phyloP scores from a whole-genome alignment of 2,797 vertebrate genomes.

The Varecia variegata region DNA sequence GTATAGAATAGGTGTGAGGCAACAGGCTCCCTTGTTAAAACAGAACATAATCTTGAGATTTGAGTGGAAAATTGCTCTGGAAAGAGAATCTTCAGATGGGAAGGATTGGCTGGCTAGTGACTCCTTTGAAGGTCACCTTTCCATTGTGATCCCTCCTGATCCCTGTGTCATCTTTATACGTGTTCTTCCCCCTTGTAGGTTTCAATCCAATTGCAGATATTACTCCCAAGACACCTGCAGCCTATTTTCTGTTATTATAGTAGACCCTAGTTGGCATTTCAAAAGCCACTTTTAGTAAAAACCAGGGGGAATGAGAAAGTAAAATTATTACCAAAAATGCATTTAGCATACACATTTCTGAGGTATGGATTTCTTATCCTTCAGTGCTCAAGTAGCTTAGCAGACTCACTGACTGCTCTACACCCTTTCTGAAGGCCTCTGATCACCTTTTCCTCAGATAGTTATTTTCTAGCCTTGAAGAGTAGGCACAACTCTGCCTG shows the following conservation, averaged over 20 bases:
- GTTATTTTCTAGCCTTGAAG: slow-evolving; percentile 25
- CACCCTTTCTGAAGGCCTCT: not conserved
- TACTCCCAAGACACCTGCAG: not conserved
- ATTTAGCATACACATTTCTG: slow-evolving; percentile 44
- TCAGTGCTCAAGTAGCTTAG: slow-evolving; percentile 42
- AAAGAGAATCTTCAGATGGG: slow-evolving; percentile 16
- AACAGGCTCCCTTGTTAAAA: not conserved
- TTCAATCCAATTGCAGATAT: not conserved
- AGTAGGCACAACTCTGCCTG: not conserved
- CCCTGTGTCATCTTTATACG: not conserved
- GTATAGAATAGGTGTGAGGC: not conserved
- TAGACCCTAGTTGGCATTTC: slow-evolving; percentile 31
- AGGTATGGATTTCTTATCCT: slow-evolving; percentile 51
- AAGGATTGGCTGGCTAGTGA: not conserved
- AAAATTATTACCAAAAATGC: slow-evolving; percentile 61
- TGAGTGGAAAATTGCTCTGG: slow-evolving; percentile 29
- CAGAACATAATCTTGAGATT: not conserved
- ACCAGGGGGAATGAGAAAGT: slow-evolving; percentile 32
- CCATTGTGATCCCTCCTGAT: not conserved
- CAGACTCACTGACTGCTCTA: slow-evolving; percentile 9
- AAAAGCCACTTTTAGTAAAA: slow-evolving; percentile 57
- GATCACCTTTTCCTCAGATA: not conserved
- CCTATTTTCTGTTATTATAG: slow-evolving; percentile 45
- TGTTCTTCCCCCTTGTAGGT: not conserved
- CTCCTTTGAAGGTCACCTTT: slow-evolving; percentile 4